Conservation (phyloP, 1,140 invertebrate species). For the Neodiprion lecontei region DNA sequence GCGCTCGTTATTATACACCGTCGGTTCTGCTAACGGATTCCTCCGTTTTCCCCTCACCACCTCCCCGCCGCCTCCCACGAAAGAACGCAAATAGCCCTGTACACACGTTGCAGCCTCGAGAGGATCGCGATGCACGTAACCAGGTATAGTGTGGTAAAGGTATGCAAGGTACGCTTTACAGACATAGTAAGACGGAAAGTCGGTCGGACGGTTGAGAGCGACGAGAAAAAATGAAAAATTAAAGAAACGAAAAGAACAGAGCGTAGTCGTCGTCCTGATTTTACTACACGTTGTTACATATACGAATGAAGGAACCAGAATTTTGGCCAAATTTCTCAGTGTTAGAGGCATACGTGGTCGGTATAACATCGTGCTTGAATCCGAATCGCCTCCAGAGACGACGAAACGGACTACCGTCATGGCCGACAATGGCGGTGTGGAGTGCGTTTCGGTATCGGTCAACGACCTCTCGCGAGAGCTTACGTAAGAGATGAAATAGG, state of each 20-base stretch:
- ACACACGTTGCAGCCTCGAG: constrained; percentile 14
- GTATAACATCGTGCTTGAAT: no score
- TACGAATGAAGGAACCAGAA: no score
- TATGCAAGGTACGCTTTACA: not conserved
- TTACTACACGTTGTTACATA: no score
- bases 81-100: constrained; percentile 9
- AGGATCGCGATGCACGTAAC: constrained; percentile 15
- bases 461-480: constrained; percentile 46
- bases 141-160: not conserved
- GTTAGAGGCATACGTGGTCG: no score
- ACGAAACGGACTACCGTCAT: not conserved
- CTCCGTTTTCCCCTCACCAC: constrained; percentile 34
- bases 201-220: constrained; percentile 24
- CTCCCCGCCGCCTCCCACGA: constrained; percentile 32
- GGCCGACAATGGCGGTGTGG: not conserved
- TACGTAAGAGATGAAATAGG: constrained; percentile 38
- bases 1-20: constrained; percentile 41
- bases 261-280: no score
- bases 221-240: constrained; percentile 22
- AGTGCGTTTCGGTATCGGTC: constrained; percentile 50
- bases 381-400: not conserved
- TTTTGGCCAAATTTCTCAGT: no score
- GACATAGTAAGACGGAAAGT: constrained; percentile 3
- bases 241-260: no score
- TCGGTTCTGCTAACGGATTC: constrained; percentile 59